A percentile compares a stretch with the other conserved stretches of the same genome.
phyloP scores from a whole-genome alignment of 2,113 vertebrate genomes.

The Xiphorhynchus elegans region DNA sequence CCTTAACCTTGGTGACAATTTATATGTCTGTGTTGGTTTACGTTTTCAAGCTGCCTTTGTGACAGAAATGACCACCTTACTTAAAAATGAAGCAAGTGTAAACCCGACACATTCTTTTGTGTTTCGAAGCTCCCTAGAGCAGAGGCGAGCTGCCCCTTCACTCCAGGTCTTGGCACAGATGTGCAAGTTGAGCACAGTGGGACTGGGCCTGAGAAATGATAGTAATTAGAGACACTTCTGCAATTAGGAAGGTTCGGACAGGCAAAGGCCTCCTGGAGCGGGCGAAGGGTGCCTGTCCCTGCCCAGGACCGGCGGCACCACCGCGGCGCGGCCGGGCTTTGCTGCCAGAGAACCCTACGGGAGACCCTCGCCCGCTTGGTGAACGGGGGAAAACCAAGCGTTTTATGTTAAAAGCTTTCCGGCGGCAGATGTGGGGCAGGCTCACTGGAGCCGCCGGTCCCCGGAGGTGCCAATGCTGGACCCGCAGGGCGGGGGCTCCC shows the following conservation, averaged over 20 bases:
- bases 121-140: not conserved
- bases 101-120: not conserved
- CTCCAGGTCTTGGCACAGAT: rapidly evolving
- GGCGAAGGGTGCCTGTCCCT: not conserved
- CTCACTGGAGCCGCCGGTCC: too few relatives aligned
- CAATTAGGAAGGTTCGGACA: not conserved
- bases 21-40: not conserved
- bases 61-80: not conserved
- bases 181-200: not conserved
- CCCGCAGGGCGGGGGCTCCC: too few relatives aligned
- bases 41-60: not conserved
- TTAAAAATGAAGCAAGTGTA: not conserved
- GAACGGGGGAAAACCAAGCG: not conserved
- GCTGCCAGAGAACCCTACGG: not conserved
- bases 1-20: not conserved
- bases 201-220: too few relatives aligned
- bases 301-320: not conserved
- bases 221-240: too few relatives aligned
- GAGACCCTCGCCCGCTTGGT: not conserved
- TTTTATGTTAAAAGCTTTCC: too few relatives aligned
- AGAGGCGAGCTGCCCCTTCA: not conserved
- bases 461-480: too few relatives aligned
- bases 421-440: too few relatives aligned
- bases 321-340: not conserved
- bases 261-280: rapidly evolving